Base-by-base conservation (phyloP, 1,140 invertebrate species). In the Galleria mellonella region DNA sequence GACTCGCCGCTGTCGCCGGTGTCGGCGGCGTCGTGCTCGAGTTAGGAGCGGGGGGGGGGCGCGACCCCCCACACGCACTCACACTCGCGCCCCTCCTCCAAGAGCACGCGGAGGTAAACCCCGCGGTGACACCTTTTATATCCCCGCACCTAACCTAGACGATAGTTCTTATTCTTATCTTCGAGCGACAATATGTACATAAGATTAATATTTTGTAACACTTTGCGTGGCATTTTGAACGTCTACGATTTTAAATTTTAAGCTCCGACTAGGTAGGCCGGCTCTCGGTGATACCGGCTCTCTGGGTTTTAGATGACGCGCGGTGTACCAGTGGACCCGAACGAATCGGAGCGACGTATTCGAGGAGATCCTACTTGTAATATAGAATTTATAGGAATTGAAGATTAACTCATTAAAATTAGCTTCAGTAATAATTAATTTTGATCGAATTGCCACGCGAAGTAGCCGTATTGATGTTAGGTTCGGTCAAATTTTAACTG, bases 1-100 rank as follows among this genome's bases (percentile, higher is more conserved):
- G 94, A 95, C 77, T 92, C 92, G 48, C 91, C 91, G 45, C 91
- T 94, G 71, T 95, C 93, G 64, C 94, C 94, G 49, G 88, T 94
- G 72, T 94, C 93, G 72, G 94, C 94, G 54, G 94, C 94, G 29
- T 95, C 94, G 56, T 95, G 94, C 68, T 95, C 94, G 90, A 96
- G 94, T 93, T 95, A 95, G 93, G 85, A 86, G 64, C 58, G 85
- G 82, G 75, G 75, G 84, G 83, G 83, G 83, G 85, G 72, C 72
- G 81, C 79, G 74, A 82, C 83, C 79, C 83, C 84, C 75, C 82
- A 69, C 50, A 75, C 79, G 44, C 72, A 79, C 63, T 83, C 79
- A 43, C 83, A 84, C 70, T 86, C 85, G 67, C 82, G 83, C 60
- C 78, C 79, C 74, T 85, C 83, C 69, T 86, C 83, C 67, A 86